A percentile compares a stretch with the other conserved stretches of the same genome.
Evolutionary conservation across 2,113 vertebrate genomes (phyloP).

Genomic region (Mugil cephalus): DNA sequence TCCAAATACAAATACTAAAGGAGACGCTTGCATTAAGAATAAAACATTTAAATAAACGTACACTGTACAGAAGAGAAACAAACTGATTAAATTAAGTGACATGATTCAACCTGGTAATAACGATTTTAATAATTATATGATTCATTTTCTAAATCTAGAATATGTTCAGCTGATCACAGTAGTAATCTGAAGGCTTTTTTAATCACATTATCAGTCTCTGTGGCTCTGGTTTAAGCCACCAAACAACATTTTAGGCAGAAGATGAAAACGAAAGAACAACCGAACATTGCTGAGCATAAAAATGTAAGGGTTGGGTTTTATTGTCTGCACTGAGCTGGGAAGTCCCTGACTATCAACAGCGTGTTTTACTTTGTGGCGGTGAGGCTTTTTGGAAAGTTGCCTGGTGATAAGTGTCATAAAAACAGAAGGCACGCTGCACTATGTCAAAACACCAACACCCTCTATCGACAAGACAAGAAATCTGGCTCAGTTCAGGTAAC

Average conservation of each 20-base stretch:
- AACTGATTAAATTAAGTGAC: too few relatives aligned
- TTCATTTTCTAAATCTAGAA: too few relatives aligned
- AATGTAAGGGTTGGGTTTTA: not conserved
- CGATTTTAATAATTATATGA: too few relatives aligned
- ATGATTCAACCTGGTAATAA: too few relatives aligned
- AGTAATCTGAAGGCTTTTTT: fast-evolving
- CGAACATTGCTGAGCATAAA: fast-evolving
- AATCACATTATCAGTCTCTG: fast-evolving
- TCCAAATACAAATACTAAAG: too few relatives aligned
- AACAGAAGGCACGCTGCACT: not conserved
- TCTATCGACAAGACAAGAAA: conserved; percentile 4
- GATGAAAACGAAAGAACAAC: conserved; percentile 24
- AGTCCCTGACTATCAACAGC: conserved; percentile 39
- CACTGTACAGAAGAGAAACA: fast-evolving
- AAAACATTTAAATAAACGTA: not conserved
- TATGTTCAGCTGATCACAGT: not conserved
- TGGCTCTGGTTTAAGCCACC: fast-evolving
- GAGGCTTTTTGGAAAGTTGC: conserved; percentile 36
- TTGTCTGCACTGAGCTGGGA: not conserved
- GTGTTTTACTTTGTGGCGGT: fast-evolving
- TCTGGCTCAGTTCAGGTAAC: fast-evolving
- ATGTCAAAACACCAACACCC: conserved; percentile 27
- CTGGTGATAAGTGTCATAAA: conserved; percentile 21
- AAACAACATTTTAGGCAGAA: fast-evolving
- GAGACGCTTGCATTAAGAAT: too few relatives aligned